Evolutionary conservation across 2,113 vertebrate genomes (phyloP), one percentile per base, ranked within the genome.

Genomic region (Colius striatus): DNA sequence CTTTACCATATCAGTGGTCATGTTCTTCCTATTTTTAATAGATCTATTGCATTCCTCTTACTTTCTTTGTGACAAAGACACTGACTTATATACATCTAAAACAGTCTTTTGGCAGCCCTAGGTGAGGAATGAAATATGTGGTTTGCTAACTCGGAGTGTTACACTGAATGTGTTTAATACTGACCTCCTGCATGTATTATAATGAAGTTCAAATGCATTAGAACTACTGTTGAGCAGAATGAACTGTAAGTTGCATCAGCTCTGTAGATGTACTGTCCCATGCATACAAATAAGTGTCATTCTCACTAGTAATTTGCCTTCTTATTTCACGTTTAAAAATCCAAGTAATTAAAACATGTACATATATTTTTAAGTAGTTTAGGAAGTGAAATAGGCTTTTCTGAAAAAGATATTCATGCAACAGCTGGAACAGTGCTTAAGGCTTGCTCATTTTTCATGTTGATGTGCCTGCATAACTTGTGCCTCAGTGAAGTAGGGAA

Each of bases 241-340:
- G 25, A 76, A 5, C 36, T 90, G 4, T 55, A 51, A 77, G 79
- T 62, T 80, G 3, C 29, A 47, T 32, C 21, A 73, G 4, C 21
- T 84, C 61, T 90, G 14, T 78, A 22, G 41, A 53, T 61, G 48
- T 82, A 36, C 62, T 85, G 5, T 66, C 45, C 25, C 30, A 62
- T 36, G 18, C 21, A 23, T 63, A 41, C 0, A 50, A n/a, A 9
- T 13, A 34, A 50, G 18, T 41, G 19, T 87, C 11, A 0, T 34
- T 95, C 48, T 88, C 2, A 0, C 43, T 38, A 43, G 21, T 55
- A 32, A 22, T 32, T 91, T 82, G 36, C 22, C 10, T 71, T 77
- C 91, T 63, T 73, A 50, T 91, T 84, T 76, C 77, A 72, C 53
- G 22, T 86, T 86, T 79, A 16, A 73, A 91, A 68, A 71, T 58